Evolutionary conservation across 2,797 vertebrate genomes (phyloP).

Genomic region (Tragelaphus eurycerus): DNA sequence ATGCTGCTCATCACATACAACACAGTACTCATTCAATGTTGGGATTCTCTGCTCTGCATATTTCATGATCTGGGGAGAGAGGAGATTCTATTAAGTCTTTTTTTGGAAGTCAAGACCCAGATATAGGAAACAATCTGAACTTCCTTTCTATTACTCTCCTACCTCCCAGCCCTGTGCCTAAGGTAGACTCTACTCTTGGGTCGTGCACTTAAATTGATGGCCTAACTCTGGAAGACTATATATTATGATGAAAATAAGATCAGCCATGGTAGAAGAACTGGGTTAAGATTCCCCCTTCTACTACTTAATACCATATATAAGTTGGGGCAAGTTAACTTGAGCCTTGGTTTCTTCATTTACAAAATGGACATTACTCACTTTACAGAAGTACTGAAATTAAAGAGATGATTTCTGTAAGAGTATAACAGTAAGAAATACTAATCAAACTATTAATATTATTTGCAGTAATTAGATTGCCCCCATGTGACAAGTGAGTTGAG

Average conservation of each 20-base stretch:
- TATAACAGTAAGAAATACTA: conserved; percentile 3
- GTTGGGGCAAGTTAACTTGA: neutral
- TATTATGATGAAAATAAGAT: neutral
- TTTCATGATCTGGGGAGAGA: conserved; percentile 93
- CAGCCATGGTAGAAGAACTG: neutral
- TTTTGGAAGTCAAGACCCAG: neutral
- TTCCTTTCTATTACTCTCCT: neutral
- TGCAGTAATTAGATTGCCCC: neutral
- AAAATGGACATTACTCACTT: neutral
- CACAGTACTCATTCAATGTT: conserved; percentile 98
- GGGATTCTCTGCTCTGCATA: conserved; percentile 99
- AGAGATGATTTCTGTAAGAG: neutral
- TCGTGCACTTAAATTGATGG: neutral
- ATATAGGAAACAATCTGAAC: neutral
- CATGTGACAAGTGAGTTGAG: neutral
- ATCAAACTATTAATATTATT: neutral
- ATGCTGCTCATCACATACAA: conserved; percentile 98
- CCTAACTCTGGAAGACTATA: neutral
- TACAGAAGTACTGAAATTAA: neutral
- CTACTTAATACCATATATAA: neutral
- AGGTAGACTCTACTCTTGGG: neutral
- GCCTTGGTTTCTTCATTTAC: conserved; percentile 38
- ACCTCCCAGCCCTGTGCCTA: neutral
- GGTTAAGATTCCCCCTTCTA: neutral
- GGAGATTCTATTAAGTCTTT: neutral